Conservation (phyloP, 2,797 vertebrate species). For the Pogonophryne albipinna region DNA sequence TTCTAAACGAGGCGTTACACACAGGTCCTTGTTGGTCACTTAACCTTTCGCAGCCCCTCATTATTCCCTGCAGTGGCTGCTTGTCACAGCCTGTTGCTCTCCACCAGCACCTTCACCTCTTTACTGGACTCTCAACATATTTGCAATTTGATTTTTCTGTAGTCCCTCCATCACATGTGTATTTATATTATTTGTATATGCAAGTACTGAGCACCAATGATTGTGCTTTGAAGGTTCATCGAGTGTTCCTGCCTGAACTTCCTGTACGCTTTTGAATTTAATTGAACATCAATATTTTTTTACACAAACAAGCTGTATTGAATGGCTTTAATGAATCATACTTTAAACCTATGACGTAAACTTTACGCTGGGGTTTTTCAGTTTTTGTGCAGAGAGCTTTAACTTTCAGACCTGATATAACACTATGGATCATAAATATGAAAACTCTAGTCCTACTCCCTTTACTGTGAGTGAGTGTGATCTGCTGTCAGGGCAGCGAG, state of each 20-base stretch:
- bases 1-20: not conserved
- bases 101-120: not conserved
- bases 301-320: not conserved
- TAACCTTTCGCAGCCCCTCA: not conserved
- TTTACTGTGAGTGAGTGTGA: not conserved
- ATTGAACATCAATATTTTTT: not conserved
- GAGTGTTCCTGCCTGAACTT: not conserved
- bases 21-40: not conserved
- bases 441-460: not conserved
- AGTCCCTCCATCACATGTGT: not conserved
- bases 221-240: not conserved
- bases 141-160: not conserved
- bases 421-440: not conserved
- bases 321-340: not conserved
- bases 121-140: not conserved
- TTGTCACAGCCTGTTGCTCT: not conserved
- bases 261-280: not conserved
- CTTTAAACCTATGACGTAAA: not conserved
- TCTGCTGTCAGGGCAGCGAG: not conserved
- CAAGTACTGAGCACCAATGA: not conserved
- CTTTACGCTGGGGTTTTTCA: not conserved
- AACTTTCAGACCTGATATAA: not conserved
- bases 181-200: not conserved
- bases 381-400: not conserved
- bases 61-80: constrained; percentile 19